Evolutionary conservation across 2,113 vertebrate species (phyloP).

Genomic region (Guaruba guarouba): DNA sequence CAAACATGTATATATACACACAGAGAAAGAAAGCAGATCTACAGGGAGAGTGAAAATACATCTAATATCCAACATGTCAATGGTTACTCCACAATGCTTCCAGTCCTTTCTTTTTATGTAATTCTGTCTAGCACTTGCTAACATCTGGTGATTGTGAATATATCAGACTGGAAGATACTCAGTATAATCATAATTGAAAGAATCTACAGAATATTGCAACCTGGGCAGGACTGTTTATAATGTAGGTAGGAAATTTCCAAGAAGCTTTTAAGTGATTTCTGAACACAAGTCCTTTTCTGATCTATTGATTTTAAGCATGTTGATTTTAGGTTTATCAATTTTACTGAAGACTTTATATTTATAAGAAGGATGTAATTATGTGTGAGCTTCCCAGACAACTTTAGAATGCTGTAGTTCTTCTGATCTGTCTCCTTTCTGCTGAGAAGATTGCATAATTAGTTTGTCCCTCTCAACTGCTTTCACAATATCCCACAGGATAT

Average conservation of each 20-base stretch:
- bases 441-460: conserved; percentile 51
- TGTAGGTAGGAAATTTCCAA: background rate
- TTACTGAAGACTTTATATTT: background rate
- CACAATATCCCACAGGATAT: conserved; percentile 40
- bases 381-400: background rate
- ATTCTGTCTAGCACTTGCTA: background rate
- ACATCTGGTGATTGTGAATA: background rate
- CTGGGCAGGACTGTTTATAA: background rate
- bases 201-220: background rate
- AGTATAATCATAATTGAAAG: background rate
- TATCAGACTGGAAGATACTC: background rate
- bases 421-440: conserved; percentile 23
- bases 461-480: conserved; percentile 54
- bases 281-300: background rate
- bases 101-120: background rate
- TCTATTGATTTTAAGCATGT: background rate
- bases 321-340: conserved; percentile 7
- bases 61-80: background rate
- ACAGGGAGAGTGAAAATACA: background rate
- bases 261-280: background rate
- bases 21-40: background rate
- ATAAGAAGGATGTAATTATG: background rate
- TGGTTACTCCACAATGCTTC: background rate
- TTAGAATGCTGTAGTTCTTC: background rate
- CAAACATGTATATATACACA: background rate